phyloP scores from a whole-genome alignment of 2,797 vertebrate species.

The Pipistrellus kuhlii region DNA sequence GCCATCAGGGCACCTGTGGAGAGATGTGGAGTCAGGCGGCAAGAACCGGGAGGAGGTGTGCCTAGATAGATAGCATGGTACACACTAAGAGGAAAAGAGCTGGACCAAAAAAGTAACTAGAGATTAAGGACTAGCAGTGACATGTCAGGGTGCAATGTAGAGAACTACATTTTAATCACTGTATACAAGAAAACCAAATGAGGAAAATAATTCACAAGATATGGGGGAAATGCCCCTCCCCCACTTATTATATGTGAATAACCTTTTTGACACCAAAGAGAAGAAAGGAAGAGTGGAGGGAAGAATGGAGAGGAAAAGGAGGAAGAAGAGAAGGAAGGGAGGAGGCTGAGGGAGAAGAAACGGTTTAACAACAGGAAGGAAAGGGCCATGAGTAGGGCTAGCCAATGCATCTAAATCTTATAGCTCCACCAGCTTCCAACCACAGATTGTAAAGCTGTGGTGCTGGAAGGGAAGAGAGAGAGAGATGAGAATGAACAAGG shows the following conservation, averaged over 20 bases:
- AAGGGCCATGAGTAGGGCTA: not conserved
- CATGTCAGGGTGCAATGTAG: not conserved
- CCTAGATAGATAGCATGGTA: not conserved
- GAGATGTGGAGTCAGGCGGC: not conserved
- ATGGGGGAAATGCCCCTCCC: not conserved
- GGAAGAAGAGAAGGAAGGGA: too few species aligned
- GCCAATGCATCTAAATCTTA: not conserved
- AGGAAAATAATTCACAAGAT: not conserved
- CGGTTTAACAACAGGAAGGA: constrained; percentile 13
- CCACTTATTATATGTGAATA: not conserved
- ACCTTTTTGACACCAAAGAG: not conserved
- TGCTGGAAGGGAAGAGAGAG: not conserved
- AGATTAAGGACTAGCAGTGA: not conserved
- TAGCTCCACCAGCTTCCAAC: not conserved
- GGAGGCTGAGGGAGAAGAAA: not conserved
- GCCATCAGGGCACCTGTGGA: not conserved
- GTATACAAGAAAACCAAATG: not conserved
- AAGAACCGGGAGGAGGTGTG: not conserved
- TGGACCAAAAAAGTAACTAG: not conserved
- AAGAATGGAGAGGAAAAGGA: not conserved
- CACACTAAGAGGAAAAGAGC: not conserved
- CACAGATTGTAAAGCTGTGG: not conserved
- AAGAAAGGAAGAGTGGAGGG: not conserved
- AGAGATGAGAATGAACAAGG: not conserved
- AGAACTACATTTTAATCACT: constrained; percentile 7